These are phyloP conservation scores for Lumbricus terrestris DNA, from an alignment of 2,888 invertebrate species.

Conservation along the genomic window DNA sequence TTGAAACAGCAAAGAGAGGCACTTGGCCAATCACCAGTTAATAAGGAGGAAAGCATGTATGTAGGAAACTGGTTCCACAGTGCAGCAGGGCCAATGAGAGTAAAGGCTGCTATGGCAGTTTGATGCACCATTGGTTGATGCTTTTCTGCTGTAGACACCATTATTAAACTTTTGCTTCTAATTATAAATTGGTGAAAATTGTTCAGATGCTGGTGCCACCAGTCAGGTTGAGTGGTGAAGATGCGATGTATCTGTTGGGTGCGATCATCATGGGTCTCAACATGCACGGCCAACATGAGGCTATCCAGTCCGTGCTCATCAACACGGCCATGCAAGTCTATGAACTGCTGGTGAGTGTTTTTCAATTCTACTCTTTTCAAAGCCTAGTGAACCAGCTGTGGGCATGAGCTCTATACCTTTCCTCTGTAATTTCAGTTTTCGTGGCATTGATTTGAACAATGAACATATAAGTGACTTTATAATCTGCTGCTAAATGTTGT, in stretches of 20 bases:
- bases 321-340: constrained; percentile 82
- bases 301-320: constrained; percentile 77
- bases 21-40: too few relatives aligned
- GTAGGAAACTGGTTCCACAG: too few relatives aligned
- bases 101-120: too few relatives aligned
- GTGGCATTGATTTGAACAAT: not conserved
- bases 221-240: constrained; percentile 66
- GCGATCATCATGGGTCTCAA: constrained; percentile 78
- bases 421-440: not conserved
- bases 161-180: not conserved
- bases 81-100: too few relatives aligned
- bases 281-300: constrained; percentile 85
- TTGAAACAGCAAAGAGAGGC: too few relatives aligned
- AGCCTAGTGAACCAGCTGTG: not conserved
- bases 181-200: not conserved
- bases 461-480: too few relatives aligned
- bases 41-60: too few relatives aligned
- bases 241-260: constrained; percentile 74
- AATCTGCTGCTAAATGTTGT: too few relatives aligned
- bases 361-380: too few relatives aligned
- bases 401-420: not conserved
- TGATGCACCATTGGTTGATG: too few relatives aligned
- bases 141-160: too few relatives aligned
- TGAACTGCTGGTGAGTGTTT: constrained; percentile 65
- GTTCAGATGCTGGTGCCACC: constrained; percentile 64